These are phyloP conservation scores for Pangasius macronema DNA, from an alignment of 2,797 vertebrate species.

Conservation along the genomic window DNA sequence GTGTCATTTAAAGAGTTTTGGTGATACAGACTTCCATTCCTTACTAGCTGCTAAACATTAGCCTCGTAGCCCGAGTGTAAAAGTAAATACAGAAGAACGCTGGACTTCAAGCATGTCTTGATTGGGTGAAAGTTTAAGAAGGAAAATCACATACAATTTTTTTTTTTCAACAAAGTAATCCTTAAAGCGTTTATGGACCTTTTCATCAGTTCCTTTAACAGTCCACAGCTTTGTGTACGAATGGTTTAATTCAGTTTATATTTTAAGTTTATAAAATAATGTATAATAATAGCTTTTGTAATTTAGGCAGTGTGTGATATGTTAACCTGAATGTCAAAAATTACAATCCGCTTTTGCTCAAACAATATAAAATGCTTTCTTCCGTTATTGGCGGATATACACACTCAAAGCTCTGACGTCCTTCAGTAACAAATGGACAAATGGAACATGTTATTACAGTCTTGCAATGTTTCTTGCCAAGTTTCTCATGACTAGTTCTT, in stretches of 20 bases:
- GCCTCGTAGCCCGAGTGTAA: not conserved
- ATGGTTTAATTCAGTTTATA: conserved; percentile 4
- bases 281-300: not conserved
- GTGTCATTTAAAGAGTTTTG: not conserved
- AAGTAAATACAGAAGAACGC: not conserved
- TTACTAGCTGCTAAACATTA: conserved; percentile 9
- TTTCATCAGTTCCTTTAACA: conserved; percentile 6
- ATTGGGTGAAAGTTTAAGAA: not conserved
- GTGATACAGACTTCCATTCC: not conserved
- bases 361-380: not conserved
- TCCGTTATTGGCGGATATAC: conserved; percentile 22
- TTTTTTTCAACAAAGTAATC: not conserved
- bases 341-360: not conserved
- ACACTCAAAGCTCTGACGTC: conserved; percentile 41
- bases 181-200: not conserved
- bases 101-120: not conserved
- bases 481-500: conserved; percentile 15
- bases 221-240: conserved; percentile 1
- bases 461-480: conserved; percentile 40
- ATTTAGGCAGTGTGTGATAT: conserved; percentile 3
- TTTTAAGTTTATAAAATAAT: not conserved
- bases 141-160: not conserved
- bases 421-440: conserved; percentile 41
- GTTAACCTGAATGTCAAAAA: conserved; percentile 15
- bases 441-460: conserved; percentile 25